Evolutionary conservation across 2,797 vertebrate genomes (phyloP).

Genomic region (Picus viridis): DNA sequence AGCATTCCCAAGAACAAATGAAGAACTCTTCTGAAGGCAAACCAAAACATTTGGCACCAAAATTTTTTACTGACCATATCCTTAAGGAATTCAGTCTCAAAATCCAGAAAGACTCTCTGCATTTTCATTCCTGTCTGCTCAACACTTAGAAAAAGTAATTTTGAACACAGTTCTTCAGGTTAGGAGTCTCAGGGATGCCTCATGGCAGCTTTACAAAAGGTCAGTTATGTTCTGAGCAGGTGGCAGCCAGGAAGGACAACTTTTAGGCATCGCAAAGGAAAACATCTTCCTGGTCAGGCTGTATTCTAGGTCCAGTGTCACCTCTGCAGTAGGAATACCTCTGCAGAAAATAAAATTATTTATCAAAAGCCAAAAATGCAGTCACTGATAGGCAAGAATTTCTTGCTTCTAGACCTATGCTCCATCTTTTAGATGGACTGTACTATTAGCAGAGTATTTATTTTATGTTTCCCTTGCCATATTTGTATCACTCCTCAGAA

Average conservation of each 20-base stretch:
- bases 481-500: neutral
- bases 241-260: neutral
- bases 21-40: slow-evolving; percentile 9
- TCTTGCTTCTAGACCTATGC: neutral
- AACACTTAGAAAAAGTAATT: neutral
- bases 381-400: neutral
- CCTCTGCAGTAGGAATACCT: neutral
- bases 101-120: neutral
- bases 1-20: neutral
- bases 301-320: neutral
- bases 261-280: neutral
- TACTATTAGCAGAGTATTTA: neutral
- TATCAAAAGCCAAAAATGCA: neutral
- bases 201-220: neutral
- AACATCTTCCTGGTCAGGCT: neutral
- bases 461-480: neutral
- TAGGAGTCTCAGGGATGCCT: neutral
- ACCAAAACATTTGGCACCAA: neutral
- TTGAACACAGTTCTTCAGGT: neutral
- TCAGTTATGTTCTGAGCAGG: neutral
- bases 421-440: neutral
- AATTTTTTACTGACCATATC: neutral
- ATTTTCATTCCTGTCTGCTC: neutral
- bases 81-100: slow-evolving; percentile 8
- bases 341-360: neutral